Base-by-base conservation (phyloP, 2,113 vertebrate genomes). In the Aegotheles bennettii region DNA sequence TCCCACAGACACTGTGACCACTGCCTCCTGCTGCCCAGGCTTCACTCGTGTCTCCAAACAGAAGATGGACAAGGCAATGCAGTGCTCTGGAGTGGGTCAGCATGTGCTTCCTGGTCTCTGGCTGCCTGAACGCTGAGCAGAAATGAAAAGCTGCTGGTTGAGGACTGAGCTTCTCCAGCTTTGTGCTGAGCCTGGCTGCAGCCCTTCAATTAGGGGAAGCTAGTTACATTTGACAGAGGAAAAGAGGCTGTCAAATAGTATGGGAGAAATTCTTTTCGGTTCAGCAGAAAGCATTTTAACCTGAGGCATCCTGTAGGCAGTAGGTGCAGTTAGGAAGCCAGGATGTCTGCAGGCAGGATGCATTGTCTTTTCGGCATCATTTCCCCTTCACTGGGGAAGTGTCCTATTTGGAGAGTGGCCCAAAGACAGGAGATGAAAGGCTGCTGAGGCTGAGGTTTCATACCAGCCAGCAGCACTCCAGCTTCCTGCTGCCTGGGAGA, bases 261-360 rank as follows among this genome's bases (percentile, higher is more conserved):
- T 43, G 75, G 59, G 47, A 56, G 84, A 64, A 91, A 93, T 25
- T 85, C 21, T 36, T 84, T 61, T 78, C 47, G 84, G 78, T 92
- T 93, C 78, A 84, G 73, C 76, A 94, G 86, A 89, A 93, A 61
- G 9, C 4, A 6, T 76, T 92, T 94, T 87, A 92, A 84, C 77
- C 23, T 36, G 53, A 87, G 43, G 36, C 68, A n/a, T 86, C n/a
- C n/a, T 48, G 69, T 36, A 87, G 56, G 83, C 85, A 36, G n/a
- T 7, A 29, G 56, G 26, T 21, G 1, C 38, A 54, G 36, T 51
- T 14, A 83, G 74, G 47, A 83, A 70, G 47, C 29, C 18, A 2
- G 21, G 2, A 2, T 26, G 60, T 76, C 68, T 70, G 82, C 38
- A 7, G 42, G 33, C 1, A 1, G 38, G 35, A 36, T 40, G 18